Base-by-base conservation (phyloP, 2,797 vertebrate species). In the Chaetodon trifasciatus region DNA sequence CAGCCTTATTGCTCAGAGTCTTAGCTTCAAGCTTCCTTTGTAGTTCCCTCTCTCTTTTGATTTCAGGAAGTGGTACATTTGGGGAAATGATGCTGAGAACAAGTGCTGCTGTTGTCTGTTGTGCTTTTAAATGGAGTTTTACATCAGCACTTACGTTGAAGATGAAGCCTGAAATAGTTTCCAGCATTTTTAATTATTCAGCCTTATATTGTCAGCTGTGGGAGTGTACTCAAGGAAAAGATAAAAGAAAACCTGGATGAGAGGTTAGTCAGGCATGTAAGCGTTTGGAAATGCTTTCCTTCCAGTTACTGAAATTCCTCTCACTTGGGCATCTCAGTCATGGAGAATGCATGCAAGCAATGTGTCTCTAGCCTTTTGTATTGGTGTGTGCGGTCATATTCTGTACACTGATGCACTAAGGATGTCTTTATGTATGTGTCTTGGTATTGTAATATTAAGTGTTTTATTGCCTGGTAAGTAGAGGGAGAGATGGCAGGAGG, bases 181-280 rank as follows among this genome's bases (percentile, higher is more conserved):
- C 73, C 17, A 21, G 28, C 4, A 28, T 58, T 70, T 85, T 76
- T 7, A 75, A 80, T 81, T 62, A 81, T 79, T 67, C 63, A 83
- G 2, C 24, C 15, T 71, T 4, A 32, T 28, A 67, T 32, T 70
- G 47, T 57, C 65, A 39, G 63, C 72, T 70, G 56, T 70, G 67
- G 61, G 32, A 53, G n/a, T 6, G 37, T 55, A 78, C 42, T 64
- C 32, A 62, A 56, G 32, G 15, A 46, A 47, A 66, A 53, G n/a
- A 75, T 24, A 8, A 76, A 69, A 62, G 17, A 50, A 44, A 70
- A 56, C 47, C 24, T 52, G 21, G 57, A 69, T 56, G 15, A 67
- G 58, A 52, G 60, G 56, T 68, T 60, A 66, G 72, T 64, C 28
- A 50, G 39, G 35, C 77, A 42, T 66, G 23, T 39, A 70, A n/a